phyloP scores from a whole-genome alignment of 2,888 invertebrate species.

The Euzetes globulus region DNA sequence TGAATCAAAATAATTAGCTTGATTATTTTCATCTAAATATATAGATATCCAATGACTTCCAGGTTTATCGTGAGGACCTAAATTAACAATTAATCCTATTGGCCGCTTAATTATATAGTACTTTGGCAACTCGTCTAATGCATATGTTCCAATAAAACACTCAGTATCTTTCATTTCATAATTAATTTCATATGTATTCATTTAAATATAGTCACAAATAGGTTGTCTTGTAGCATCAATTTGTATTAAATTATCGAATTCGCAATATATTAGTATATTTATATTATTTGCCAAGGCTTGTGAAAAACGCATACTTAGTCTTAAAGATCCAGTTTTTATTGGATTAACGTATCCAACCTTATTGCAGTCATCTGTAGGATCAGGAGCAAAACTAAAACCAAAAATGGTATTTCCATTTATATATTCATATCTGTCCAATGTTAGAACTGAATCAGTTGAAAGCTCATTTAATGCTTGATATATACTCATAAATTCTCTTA shows the following conservation, averaged over 20 bases:
- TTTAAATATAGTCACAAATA: slow-evolving; percentile 38
- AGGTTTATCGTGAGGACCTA: not conserved
- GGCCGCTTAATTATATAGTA: not conserved
- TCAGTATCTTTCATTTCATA: not conserved
- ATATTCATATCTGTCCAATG: not conserved
- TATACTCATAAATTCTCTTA: not conserved
- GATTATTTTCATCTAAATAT: not conserved
- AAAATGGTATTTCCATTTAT: not conserved
- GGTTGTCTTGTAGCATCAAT: slow-evolving; percentile 42
- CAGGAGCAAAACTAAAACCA: slow-evolving; percentile 37
- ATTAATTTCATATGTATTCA: slow-evolving; percentile 23
- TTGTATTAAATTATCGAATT: slow-evolving; percentile 44
- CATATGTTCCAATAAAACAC: slow-evolving; percentile 5
- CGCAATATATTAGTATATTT: slow-evolving; percentile 43
- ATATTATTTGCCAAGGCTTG: slow-evolving; percentile 40
- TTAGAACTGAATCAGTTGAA: not conserved
- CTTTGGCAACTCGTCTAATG: not conserved
- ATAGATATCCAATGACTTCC: slow-evolving; percentile 37
- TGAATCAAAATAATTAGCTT: slow-evolving; percentile 35
- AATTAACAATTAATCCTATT: slow-evolving; percentile 18
- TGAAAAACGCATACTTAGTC: slow-evolving; percentile 43
- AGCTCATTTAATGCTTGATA: slow-evolving; percentile 45
- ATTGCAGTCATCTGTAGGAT: slow-evolving; percentile 37
- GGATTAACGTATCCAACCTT: slow-evolving; percentile 35
- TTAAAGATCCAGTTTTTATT: slow-evolving; percentile 40